Conservation (phyloP, 2,888 invertebrate species). For the Acheta domesticus region DNA sequence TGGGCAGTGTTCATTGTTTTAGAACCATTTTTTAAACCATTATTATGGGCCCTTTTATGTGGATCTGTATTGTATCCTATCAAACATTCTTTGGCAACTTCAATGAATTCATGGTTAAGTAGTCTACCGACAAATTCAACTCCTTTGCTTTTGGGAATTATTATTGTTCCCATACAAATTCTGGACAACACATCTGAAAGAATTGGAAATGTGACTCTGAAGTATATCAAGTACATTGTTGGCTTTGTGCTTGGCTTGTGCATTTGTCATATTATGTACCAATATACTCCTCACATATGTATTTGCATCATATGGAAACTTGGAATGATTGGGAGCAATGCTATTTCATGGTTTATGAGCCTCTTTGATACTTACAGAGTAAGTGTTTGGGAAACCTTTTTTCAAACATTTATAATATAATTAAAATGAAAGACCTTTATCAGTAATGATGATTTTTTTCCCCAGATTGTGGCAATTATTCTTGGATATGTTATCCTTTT, state of each 20-base stretch:
- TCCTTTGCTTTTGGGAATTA: conserved; percentile 59
- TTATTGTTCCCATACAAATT: conserved; percentile 70
- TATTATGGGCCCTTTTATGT: conserved; percentile 93
- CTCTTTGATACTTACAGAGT: conserved; percentile 46
- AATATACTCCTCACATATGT: conserved; percentile 66
- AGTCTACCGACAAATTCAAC: conserved; percentile 63
- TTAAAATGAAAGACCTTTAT: too few relatives aligned
- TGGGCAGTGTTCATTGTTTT: conserved; percentile 80
- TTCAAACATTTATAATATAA: neutral
- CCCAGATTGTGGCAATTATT: conserved; percentile 64
- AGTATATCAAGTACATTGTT: conserved; percentile 62
- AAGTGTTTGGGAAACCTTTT: conserved; percentile 42
- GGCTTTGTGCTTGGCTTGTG: conserved; percentile 48
- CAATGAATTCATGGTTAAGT: conserved; percentile 76
- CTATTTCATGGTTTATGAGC: conserved; percentile 45
- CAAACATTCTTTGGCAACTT: conserved; percentile 74
- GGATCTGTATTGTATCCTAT: conserved; percentile 97
- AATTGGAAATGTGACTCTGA: conserved; percentile 66
- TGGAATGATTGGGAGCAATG: conserved; percentile 39
- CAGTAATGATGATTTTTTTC: conserved; percentile 40
- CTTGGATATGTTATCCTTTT: conserved; percentile 68
- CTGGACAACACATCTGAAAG: conserved; percentile 71
- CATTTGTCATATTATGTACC: conserved; percentile 62
- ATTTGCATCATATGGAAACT: conserved; percentile 57
- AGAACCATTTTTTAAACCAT: conserved; percentile 87